Evolutionary conservation across 2,797 vertebrate species (phyloP), one percentile per base, ranked within the genome.

Genomic region (Ataeniobius toweri): DNA sequence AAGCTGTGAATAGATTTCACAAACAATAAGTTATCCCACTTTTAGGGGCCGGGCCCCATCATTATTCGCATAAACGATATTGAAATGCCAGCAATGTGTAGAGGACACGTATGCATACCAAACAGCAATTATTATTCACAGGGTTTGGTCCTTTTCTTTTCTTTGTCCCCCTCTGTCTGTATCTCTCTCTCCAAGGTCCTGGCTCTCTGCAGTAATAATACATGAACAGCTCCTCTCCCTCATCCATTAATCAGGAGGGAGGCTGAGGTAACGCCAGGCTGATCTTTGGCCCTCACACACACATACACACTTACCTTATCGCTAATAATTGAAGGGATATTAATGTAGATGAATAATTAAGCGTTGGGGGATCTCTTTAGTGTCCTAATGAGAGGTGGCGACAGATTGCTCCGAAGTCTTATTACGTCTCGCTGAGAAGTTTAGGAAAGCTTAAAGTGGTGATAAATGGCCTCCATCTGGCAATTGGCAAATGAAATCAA

Each of bases 301-400:
- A 86, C 39, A 76, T 82, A 65, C 78, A 79, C 85, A 77, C 77
- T 50, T 85, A 65, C 75, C 88, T 91, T 87, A 58, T 75, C 86
- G 80, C 93, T 86, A 86, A 93, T 93, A 91, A 94, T 91, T 86
- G 84, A 94, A 75, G 39, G 77, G 79, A 90, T 92, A 93, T 94
- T 93, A 93, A 94, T 92, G 93, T 85, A 83, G 88, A 93, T 94
- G 89, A 94, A 94, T 94, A 93, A 94, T 94, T 91, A 91, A 94
- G 85, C 87, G 85, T 76, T 7, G n/a, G 76, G 71, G 77, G 79
- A 74, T 75, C 84, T 78, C 89, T 91, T 86, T 69, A 79, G 87
- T 68, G 89, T 85, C 81, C 83, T 94, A 93, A 94, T 94, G 90
- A 94, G 91, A 76, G 80, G 86, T 77, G 55, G 89, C 83, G 87